A percentile compares a stretch with the other conserved stretches of the same genome.
These are phyloP conservation scores for Chascanopsetta lugubris DNA, from an alignment of 2,113 vertebrate species.

Conservation along the genomic window DNA sequence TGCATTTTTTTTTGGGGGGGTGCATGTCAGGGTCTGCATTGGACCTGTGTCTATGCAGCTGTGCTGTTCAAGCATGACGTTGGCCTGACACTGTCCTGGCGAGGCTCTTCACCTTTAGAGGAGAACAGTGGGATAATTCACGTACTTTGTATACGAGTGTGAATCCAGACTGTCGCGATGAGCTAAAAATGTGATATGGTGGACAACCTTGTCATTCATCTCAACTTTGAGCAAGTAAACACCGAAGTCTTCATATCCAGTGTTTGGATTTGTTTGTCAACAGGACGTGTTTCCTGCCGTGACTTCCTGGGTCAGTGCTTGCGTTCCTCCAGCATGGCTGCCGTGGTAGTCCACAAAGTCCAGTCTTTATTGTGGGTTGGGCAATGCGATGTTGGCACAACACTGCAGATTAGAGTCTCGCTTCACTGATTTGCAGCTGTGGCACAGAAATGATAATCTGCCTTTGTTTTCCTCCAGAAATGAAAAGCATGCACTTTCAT, in stretches of 20 bases:
- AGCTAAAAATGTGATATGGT: neutral
- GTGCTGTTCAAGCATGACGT: too few relatives aligned
- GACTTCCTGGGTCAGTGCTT: neutral
- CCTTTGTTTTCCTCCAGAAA: conserved; percentile 42
- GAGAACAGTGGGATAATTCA: too few relatives aligned
- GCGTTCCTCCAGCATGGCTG: neutral
- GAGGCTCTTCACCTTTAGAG: too few relatives aligned
- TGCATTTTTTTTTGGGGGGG: too few relatives aligned
- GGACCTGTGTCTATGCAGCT: too few relatives aligned
- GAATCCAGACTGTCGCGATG: neutral
- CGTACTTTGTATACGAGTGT: neutral
- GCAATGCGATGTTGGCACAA: conserved; percentile 39
- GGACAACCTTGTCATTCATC: neutral
- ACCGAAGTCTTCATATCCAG: neutral
- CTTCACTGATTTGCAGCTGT: conserved; percentile 44
- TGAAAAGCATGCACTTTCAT: conserved; percentile 7
- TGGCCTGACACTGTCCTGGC: too few relatives aligned
- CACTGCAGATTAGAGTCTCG: conserved; percentile 35
- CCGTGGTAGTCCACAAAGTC: neutral
- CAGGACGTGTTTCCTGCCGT: neutral
- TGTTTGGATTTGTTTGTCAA: neutral
- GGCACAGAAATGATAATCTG: conserved; percentile 46
- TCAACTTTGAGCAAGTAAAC: too few relatives aligned
- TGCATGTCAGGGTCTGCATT: too few relatives aligned
- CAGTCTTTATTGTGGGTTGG: conserved; percentile 30